These are phyloP conservation scores for Bellardia pandia DNA, from an alignment of 2,888 invertebrate genomes.

Conservation along the genomic window DNA sequence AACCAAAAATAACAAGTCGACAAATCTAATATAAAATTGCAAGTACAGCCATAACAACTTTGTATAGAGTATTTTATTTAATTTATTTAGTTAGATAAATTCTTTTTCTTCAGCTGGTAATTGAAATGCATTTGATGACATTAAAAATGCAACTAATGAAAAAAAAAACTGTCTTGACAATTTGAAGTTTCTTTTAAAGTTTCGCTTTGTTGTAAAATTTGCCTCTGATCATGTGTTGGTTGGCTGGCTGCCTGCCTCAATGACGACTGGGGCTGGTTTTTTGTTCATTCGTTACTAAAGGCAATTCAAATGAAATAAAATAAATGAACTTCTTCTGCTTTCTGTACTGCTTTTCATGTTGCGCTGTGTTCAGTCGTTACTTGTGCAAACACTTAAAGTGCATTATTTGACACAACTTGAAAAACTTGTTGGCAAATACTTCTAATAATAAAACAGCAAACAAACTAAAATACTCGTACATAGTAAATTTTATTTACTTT, in stretches of 20 bases:
- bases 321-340: conserved; percentile 50
- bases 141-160: conserved; percentile 79
- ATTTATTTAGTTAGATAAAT: neutral
- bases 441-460: conserved; percentile 21
- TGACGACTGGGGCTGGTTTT: neutral
- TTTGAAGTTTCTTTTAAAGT: conserved; percentile 63
- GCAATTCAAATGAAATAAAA: conserved; percentile 57
- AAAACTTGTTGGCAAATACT: conserved; percentile 69
- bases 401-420: conserved; percentile 69
- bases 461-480: conserved; percentile 32
- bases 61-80: conserved; percentile 4
- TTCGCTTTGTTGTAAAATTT: conserved; percentile 30
- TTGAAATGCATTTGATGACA: conserved; percentile 77
- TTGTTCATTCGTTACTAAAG: neutral
- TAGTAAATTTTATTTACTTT: conserved; percentile 37
- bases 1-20: conserved; percentile 42
- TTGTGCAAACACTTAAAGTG: conserved; percentile 67
- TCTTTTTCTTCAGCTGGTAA: conserved; percentile 44
- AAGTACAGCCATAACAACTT: neutral
- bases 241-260: conserved; percentile 20
- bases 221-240: conserved; percentile 30
- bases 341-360: neutral
- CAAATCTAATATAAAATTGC: conserved; percentile 30
- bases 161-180: conserved; percentile 78
- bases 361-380: conserved; percentile 36